Evolutionary conservation across 2,113 vertebrate genomes (phyloP).

Genomic region (Egretta garzetta): DNA sequence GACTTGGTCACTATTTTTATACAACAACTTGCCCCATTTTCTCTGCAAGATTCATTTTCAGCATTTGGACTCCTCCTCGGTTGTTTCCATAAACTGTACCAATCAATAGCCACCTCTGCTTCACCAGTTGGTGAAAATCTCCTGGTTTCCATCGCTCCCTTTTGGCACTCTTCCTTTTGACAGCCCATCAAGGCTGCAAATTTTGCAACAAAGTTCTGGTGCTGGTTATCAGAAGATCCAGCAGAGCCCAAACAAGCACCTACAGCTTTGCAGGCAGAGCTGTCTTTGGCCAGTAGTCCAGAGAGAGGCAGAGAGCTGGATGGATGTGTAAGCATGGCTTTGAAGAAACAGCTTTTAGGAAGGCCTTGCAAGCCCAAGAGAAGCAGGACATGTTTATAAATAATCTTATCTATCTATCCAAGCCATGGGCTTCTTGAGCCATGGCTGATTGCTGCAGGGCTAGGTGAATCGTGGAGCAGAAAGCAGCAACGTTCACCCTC

Average conservation of each 20-base stretch:
- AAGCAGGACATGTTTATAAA: neutral
- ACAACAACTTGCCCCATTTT: conserved; percentile 7
- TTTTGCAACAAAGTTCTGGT: neutral
- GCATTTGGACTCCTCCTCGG: neutral
- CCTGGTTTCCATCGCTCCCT: neutral
- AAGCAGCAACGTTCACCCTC: neutral
- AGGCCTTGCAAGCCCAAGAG: neutral
- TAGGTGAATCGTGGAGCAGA: neutral
- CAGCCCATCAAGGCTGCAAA: neutral
- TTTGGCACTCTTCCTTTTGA: neutral
- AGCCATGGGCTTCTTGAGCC: neutral
- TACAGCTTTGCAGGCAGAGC: neutral
- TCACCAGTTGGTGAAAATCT: conserved; percentile 18
- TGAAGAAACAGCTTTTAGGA: neutral
- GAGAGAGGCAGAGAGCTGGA: neutral
- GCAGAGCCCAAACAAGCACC: neutral
- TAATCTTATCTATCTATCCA: neutral
- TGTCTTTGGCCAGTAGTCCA: neutral
- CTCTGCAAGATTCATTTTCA: neutral
- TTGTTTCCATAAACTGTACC: neutral
- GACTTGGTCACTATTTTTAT: conserved; percentile 48
- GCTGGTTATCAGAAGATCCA: neutral
- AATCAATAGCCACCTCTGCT: neutral
- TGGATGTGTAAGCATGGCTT: neutral
- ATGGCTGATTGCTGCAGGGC: neutral